Evolutionary conservation across 2,113 vertebrate genomes (phyloP), one percentile per base, ranked within the genome.

Genomic region (Ursus arctos): DNA sequence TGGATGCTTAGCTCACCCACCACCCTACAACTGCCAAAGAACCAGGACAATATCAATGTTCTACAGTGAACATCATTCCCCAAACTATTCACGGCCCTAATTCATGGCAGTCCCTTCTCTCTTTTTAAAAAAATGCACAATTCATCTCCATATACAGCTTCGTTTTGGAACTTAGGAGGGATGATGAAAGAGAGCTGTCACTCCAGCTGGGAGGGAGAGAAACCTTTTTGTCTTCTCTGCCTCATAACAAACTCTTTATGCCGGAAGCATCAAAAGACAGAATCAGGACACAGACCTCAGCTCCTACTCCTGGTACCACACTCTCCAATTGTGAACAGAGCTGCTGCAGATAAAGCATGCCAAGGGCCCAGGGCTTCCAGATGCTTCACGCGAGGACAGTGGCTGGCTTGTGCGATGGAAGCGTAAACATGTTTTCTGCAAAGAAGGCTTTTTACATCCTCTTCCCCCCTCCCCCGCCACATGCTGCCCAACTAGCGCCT

Each of bases 191-290:
- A 74, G 14, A 61, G 96, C 2, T 87, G 18, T 55, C 14, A 71
- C 63, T 67, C 51, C 77, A 79, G 71, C 16, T 82, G 59, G 31
- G 57, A 69, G 36, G 74, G 79, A 91, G 74, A 86, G 7, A 88
- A 92, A 74, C 15, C 94, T 53, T 97, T 86, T 61, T 59, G 89
- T 83, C 40, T 53, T 91, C 87, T 63, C 21, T 84, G 36, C 40
- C 90, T 94, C 31, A 61, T 55, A 61, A 83, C 19, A 90, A 94
- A 83, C 43, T 88, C 31, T 87, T 81, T 57, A 97, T 80, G 43
- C 31, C 11, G 33, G 43, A 93, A 94, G 47, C 1, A 7, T 91
- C 94, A 55, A 40, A 10, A 95, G 92, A 95, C 77, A 72, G 85
- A 96, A 86, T 82, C 18, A 80, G 82, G 31, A 72, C 0, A 7